These are phyloP conservation scores for Dicyrtomina minuta DNA, from an alignment of 2,888 invertebrate species.

Conservation along the genomic window DNA sequence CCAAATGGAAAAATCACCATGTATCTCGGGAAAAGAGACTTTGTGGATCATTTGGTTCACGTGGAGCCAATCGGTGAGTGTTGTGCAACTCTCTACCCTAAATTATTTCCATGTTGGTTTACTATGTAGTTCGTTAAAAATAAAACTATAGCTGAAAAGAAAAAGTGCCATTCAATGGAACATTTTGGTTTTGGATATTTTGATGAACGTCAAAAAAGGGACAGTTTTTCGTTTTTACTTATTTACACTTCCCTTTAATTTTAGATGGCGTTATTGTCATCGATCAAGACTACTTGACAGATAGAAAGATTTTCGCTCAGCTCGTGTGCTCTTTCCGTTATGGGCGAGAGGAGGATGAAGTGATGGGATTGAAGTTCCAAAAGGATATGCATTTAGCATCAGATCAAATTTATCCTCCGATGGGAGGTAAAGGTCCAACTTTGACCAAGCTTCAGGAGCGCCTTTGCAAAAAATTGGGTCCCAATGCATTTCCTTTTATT, in stretches of 20 bases:
- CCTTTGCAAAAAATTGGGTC: constrained; percentile 80
- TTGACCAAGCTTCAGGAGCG: constrained; percentile 76
- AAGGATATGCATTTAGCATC: constrained; percentile 88
- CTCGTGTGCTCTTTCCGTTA: constrained; percentile 86
- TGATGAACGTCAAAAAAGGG: no score
- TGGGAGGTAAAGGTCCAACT: constrained; percentile 62
- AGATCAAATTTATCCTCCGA: constrained; percentile 78
- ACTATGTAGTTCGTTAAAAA: no score
- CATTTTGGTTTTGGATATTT: not conserved
- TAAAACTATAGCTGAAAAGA: not conserved
- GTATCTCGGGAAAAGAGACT: constrained; percentile 83
- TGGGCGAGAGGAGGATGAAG: constrained; percentile 81
- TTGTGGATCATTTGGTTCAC: constrained; percentile 80
- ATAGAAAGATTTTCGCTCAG: constrained; percentile 86
- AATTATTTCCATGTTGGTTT: not conserved
- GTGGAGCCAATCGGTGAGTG: constrained; percentile 80
- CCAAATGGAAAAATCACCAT: constrained; percentile 84
- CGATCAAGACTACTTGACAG: constrained; percentile 81
- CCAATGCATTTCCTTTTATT: constrained; percentile 80
- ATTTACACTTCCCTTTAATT: not conserved
- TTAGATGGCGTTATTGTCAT: constrained; percentile 85
- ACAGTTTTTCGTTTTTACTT: no score
- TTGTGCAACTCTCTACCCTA: not conserved
- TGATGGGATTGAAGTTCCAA: constrained; percentile 92
- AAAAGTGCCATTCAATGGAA: no score